Conservation (phyloP, 2,888 invertebrate genomes). For the Nematopogon swammerdamellus region DNA sequence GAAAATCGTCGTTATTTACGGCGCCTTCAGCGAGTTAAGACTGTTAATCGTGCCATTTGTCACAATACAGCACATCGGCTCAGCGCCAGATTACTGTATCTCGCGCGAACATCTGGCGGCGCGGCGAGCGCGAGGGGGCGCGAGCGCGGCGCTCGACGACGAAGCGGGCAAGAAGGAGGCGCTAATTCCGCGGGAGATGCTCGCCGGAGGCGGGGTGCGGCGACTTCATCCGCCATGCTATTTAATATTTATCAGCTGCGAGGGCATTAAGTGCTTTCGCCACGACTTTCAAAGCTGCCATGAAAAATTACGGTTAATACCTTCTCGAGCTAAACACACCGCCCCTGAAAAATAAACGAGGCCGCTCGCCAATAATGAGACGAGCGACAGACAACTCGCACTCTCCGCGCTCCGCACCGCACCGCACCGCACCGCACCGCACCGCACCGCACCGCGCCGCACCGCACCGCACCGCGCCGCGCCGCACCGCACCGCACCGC, state of each 20-base stretch:
- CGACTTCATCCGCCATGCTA: neutral
- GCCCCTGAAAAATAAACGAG: neutral
- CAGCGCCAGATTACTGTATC: neutral
- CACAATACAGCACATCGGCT: neutral
- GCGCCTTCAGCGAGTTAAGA: neutral
- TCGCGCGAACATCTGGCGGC: neutral
- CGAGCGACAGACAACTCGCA: neutral
- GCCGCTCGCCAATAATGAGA: neutral
- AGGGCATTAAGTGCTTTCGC: neutral
- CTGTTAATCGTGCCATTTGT: neutral
- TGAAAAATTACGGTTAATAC: neutral
- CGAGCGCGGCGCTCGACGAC: neutral
- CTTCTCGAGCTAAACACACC: neutral
- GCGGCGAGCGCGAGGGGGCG: neutral
- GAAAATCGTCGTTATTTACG: neutral
- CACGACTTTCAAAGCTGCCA: neutral
- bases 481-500: too few species aligned
- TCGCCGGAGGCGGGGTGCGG: too few species aligned
- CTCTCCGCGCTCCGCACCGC: too few species aligned
- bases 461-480: too few species aligned
- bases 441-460: too few species aligned
- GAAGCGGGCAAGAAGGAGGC: neutral
- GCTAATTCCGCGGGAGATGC: neutral
- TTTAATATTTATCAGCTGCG: neutral
- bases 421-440: too few species aligned